phyloP scores from a whole-genome alignment of 2,797 vertebrate genomes.

The Centroberyx gerrardi region DNA sequence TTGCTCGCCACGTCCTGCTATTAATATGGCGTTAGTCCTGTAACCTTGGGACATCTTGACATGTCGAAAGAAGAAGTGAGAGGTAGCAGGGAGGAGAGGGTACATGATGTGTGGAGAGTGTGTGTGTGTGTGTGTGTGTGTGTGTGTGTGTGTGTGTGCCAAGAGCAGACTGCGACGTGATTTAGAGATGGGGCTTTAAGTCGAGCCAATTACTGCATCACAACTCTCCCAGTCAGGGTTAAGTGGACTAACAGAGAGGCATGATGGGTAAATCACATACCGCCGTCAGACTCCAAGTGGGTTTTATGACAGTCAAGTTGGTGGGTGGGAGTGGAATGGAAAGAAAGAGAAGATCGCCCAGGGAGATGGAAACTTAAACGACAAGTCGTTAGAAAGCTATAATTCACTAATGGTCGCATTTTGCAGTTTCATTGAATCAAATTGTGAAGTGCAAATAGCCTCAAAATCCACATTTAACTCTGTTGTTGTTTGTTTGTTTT shows the following conservation, averaged over 20 bases:
- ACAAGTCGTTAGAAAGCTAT: conserved; percentile 37
- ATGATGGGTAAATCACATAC: conserved; percentile 62
- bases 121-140: neutral
- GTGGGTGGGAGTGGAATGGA: conserved; percentile 16
- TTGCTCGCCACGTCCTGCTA: neutral
- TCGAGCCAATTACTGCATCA: conserved; percentile 72
- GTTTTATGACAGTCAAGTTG: conserved; percentile 37
- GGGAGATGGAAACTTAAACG: conserved; percentile 30
- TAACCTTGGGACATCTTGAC: conserved; percentile 44
- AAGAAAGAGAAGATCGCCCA: conserved; percentile 25
- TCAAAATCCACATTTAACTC: conserved; percentile 16
- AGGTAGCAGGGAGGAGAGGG: conserved; percentile 19
- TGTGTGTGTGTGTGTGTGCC: neutral
- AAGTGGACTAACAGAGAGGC: conserved; percentile 69
- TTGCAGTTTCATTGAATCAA: conserved; percentile 34
- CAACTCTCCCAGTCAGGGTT: conserved; percentile 65
- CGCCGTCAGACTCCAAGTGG: conserved; percentile 30
- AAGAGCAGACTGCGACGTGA: conserved; percentile 39
- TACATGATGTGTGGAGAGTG: conserved; percentile 9
- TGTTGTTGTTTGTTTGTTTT: conserved; percentile 5
- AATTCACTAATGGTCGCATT: conserved; percentile 29
- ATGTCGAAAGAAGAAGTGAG: conserved; percentile 35
- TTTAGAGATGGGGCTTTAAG: conserved; percentile 72
- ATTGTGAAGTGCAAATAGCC: conserved; percentile 23
- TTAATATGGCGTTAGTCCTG: conserved; percentile 43